Percentiles rank a stretch among this genome's conserved stretches.
These are phyloP conservation scores for Lepilemur septentrionalis DNA, from an alignment of 2,797 vertebrate genomes.

Conservation along the genomic window DNA sequence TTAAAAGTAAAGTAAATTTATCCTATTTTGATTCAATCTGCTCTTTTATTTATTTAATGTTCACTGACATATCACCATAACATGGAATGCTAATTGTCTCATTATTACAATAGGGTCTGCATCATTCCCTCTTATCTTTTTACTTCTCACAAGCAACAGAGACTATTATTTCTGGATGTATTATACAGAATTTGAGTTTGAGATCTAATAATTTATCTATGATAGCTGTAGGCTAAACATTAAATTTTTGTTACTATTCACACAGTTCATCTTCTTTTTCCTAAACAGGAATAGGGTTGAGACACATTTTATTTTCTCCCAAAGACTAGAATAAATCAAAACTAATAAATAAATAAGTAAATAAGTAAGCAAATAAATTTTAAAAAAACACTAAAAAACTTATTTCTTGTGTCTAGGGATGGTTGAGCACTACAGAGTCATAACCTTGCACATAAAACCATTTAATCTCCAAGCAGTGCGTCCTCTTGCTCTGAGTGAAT, in stretches of 20 bases:
- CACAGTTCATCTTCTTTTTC: neutral
- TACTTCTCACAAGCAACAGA: neutral
- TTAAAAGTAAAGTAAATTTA: neutral
- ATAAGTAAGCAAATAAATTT: neutral
- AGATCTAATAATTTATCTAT: neutral
- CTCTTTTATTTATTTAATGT: neutral
- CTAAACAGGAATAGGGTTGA: neutral
- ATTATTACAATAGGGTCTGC: neutral
- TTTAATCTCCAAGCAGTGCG: neutral
- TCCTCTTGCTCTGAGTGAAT: neutral
- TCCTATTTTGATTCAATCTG: neutral
- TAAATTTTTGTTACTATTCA: neutral
- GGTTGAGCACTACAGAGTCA: neutral
- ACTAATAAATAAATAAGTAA: neutral
- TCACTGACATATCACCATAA: neutral
- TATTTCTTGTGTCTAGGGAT: neutral
- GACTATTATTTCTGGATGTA: neutral
- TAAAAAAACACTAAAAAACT: neutral
- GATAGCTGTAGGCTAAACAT: neutral
- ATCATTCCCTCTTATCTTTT: neutral
- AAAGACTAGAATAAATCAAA: neutral
- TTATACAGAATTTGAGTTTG: neutral
- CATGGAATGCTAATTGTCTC: neutral
- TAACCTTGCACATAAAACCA: neutral
- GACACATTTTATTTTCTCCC: neutral